phyloP scores from a whole-genome alignment of 1,140 invertebrate species.

The Brachionus rubens region DNA sequence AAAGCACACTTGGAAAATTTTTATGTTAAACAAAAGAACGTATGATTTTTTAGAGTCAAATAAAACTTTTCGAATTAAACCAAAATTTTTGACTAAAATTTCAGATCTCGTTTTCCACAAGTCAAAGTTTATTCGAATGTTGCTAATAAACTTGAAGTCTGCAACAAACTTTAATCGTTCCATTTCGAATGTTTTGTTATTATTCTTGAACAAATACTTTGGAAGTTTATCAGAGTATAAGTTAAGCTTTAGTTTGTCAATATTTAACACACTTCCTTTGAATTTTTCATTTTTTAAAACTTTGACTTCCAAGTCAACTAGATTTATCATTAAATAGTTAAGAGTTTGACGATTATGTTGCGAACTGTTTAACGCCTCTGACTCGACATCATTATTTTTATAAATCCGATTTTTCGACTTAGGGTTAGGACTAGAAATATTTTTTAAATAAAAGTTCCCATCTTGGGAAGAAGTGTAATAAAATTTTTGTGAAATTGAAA shows the following conservation, averaged over 20 bases:
- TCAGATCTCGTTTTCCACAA: not conserved
- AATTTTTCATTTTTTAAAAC: not conserved
- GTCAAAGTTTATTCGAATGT: not conserved
- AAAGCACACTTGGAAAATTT: not conserved
- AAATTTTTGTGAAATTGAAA: not conserved
- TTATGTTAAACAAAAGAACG: not conserved
- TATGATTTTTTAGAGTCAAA: not conserved
- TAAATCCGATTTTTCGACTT: too few relatives aligned
- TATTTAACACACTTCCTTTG: not conserved
- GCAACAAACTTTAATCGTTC: not conserved
- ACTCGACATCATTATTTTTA: too few relatives aligned
- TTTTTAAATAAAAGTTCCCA: too few relatives aligned
- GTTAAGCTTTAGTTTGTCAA: not conserved
- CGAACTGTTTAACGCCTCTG: too few relatives aligned
- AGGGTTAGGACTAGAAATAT: too few relatives aligned
- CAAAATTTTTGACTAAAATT: not conserved
- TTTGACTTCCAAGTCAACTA: not conserved
- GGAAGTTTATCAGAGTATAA: not conserved
- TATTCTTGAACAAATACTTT: slow-evolving; percentile 7
- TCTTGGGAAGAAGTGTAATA: not conserved
- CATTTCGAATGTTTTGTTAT: not conserved
- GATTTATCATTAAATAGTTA: not conserved
- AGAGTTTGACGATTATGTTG: too few relatives aligned
- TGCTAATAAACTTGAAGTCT: not conserved
- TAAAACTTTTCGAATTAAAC: not conserved